Evolutionary conservation across 2,888 invertebrate species (phyloP).

Genomic region (Epistrophe eligans): DNA sequence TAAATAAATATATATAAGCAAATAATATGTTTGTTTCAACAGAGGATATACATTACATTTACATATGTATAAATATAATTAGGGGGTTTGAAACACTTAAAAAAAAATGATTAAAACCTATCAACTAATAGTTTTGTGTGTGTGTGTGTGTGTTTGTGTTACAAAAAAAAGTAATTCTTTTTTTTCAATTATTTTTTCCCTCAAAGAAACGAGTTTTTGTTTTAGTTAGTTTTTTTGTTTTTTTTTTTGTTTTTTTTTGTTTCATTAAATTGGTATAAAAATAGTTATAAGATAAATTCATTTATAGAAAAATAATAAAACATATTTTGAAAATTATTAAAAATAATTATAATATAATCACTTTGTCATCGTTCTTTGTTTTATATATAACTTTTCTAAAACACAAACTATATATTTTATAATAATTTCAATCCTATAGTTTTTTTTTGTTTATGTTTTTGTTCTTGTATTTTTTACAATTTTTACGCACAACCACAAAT

Average conservation of each 20-base stretch:
- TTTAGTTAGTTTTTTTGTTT: no score
- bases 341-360: constrained; percentile 51
- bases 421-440: constrained; percentile 57
- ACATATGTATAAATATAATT: constrained; percentile 7
- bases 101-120: constrained; percentile 34
- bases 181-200: constrained; percentile 9
- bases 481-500: constrained; percentile 76
- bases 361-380: constrained; percentile 31
- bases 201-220: constrained; percentile 24
- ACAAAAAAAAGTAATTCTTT: constrained; percentile 34
- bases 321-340: constrained; percentile 29
- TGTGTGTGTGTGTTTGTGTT: not conserved
- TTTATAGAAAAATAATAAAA: constrained; percentile 48
- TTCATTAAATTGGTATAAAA: constrained; percentile 64
- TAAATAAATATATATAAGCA: not conserved
- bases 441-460: constrained; percentile 25
- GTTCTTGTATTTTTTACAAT: constrained; percentile 60
- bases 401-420: constrained; percentile 45
- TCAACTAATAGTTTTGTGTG: constrained; percentile 33
- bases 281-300: constrained; percentile 62
- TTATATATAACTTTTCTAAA: constrained; percentile 38
- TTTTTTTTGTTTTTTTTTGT: not conserved
- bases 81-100: constrained; percentile 13
- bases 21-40: constrained; percentile 15
- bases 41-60: constrained; percentile 9